A percentile compares a stretch with the other conserved stretches of the same genome.
These are phyloP conservation scores for Sapajus apella DNA, from an alignment of 2,113 vertebrate genomes.

Conservation along the genomic window DNA sequence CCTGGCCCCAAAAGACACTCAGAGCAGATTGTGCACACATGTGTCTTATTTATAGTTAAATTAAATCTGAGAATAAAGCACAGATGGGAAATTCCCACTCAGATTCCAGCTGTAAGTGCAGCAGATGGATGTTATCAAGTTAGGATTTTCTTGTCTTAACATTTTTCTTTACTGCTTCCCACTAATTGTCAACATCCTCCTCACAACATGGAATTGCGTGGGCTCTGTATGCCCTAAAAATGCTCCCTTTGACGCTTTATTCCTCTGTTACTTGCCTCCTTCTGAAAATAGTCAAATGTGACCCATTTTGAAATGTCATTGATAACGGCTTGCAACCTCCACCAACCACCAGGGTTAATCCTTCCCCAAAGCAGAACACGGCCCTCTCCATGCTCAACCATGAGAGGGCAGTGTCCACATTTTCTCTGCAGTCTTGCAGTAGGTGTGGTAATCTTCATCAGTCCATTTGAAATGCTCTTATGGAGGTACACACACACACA, in stretches of 20 bases:
- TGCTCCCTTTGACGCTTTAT: not conserved
- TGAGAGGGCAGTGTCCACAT: conserved; percentile 71
- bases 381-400: not conserved
- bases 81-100: conserved; percentile 21
- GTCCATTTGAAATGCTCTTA: not conserved
- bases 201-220: not conserved
- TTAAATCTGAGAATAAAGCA: conserved; percentile 17
- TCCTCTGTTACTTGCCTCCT: not conserved
- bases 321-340: not conserved
- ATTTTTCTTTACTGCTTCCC: conserved; percentile 43
- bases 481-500: not conserved
- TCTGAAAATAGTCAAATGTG: conserved; percentile 17
- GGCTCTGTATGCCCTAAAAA: not conserved
- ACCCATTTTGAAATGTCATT: conserved; percentile 18
- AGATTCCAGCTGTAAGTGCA: conserved; percentile 22
- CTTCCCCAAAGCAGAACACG: not conserved
- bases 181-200: conserved; percentile 57
- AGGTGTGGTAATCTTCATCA: accelerated
- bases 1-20: not conserved
- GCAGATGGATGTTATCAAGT: conserved; percentile 24
- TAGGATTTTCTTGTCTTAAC: conserved; percentile 53
- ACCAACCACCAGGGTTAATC: not conserved
- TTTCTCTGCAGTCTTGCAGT: not conserved
- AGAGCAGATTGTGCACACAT: not conserved
- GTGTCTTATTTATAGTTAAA: conserved; percentile 52